Evolutionary conservation across 53 echinoderm and acorn worm species (phyloP).

Genomic region (Luidia sarsii): DNA sequence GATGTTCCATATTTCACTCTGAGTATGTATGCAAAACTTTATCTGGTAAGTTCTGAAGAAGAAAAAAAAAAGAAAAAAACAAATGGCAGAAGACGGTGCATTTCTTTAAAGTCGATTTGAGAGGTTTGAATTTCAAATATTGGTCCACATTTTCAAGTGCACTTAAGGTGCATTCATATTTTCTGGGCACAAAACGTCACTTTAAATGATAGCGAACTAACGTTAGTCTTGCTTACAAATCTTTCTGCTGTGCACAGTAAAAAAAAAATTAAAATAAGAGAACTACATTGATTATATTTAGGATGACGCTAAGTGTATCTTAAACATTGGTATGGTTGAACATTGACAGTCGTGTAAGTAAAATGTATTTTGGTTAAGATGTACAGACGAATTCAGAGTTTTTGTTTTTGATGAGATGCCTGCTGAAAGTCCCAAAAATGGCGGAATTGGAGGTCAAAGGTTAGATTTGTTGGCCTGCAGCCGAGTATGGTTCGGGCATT

Average conservation of each 20-base stretch:
- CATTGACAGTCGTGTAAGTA: not conserved
- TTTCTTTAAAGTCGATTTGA: slow-evolving; percentile 9
- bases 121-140: not conserved
- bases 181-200: not conserved
- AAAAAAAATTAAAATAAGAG: not conserved
- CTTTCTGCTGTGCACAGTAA: slow-evolving; percentile 28
- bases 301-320: not conserved
- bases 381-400: too few relatives aligned
- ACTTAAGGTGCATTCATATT: slow-evolving; percentile 46
- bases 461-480: too few relatives aligned
- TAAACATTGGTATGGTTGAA: not conserved
- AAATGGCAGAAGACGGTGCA: not conserved
- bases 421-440: too few relatives aligned
- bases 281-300: not conserved
- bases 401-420: too few relatives aligned
- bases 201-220: not conserved
- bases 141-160: slow-evolving; percentile 50
- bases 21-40: slow-evolving; percentile 32
- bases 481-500: too few relatives aligned
- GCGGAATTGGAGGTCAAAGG: too few relatives aligned
- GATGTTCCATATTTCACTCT: slow-evolving; percentile 51
- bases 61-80: too few relatives aligned
- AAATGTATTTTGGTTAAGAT: not conserved
- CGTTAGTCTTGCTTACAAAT: slow-evolving; percentile 8
- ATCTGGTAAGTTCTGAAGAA: slow-evolving; percentile 45